Conservation (phyloP, 2,797 vertebrate genomes). For the Sebastolobus altivelis region DNA sequence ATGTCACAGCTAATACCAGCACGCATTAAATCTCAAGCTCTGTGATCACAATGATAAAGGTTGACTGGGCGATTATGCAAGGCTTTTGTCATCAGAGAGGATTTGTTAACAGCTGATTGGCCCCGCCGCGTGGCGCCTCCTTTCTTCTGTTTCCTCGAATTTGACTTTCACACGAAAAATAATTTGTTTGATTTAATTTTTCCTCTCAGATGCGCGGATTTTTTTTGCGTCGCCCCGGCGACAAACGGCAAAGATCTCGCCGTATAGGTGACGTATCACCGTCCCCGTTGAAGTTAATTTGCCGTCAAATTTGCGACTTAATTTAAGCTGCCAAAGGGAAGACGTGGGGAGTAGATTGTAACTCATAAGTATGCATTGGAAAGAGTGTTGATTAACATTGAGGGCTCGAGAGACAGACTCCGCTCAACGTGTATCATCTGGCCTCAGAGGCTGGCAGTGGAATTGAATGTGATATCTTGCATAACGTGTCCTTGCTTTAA, state of each 20-base stretch:
- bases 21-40: conserved; percentile 65
- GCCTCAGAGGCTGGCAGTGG: conserved; percentile 77
- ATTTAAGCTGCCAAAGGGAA: conserved; percentile 80
- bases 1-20: conserved; percentile 72
- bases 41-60: conserved; percentile 67
- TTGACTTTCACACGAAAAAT: conserved; percentile 48
- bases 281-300: conserved; percentile 79
- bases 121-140: conserved; percentile 22
- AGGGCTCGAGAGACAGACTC: conserved; percentile 75
- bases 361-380: conserved; percentile 84
- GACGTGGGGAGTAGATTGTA: conserved; percentile 78
- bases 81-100: conserved; percentile 61
- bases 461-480: conserved; percentile 81
- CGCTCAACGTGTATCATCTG: conserved; percentile 74
- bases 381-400: conserved; percentile 82
- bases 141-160: conserved; percentile 46
- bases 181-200: conserved; percentile 67
- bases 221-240: conserved; percentile 22
- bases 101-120: conserved; percentile 67
- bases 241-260: conserved; percentile 54
- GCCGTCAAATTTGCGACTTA: conserved; percentile 78
- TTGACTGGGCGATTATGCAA: conserved; percentile 68
- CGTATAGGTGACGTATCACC: conserved; percentile 75
- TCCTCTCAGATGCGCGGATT: conserved; percentile 42
- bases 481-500: conserved; percentile 78